Evolutionary conservation across 2,797 vertebrate species (phyloP), one percentile per base, ranked within the genome.

Genomic region (Amphiprion clarkii): DNA sequence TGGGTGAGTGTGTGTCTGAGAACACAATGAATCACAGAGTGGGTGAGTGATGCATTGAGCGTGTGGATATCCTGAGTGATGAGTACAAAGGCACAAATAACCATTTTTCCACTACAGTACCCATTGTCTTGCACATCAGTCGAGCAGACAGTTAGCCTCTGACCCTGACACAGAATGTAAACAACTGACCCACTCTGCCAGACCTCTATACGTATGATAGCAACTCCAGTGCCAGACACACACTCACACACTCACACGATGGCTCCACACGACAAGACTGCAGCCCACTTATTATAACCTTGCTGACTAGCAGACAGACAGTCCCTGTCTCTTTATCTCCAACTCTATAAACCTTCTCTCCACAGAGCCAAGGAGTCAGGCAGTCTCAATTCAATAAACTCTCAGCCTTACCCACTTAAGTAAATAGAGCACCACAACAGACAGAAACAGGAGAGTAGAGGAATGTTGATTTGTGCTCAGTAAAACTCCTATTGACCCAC

Each of bases 241-340:
- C 68, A 64, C 58, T 59, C 65, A 59, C 64, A 63, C 67, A 82
- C 55, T 71, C 52, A 53, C 42, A 73, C 59, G 75, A 42, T 67
- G 73, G 66, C 64, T 80, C 81, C 75, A 76, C n/a, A 74, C 58
- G 66, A 87, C 79, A 72, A 87, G 84, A 88, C 63, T 71, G 77
- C 59, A 83, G 76, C 62, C 74, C 58, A 69, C 77, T 89, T 79
- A 86, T 79, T 84, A 86, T 69, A 83, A 76, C 74, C 74, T 71
- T 78, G 70, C 85, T 76, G 82, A 88, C 87, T 53, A 53, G 83
- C 76, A 89, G 80, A 86, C 89, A 92, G 71, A 78, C 79, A 63
- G 76, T 81, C 82, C 79, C 79, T 74, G 66, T 83, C 58, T 86
- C 82, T 90, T 86, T 92, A 88, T 90, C 90, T 92, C n/a, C 64